Conservation (phyloP, 2,888 invertebrate genomes). For the Macrosiphum euphorbiae region DNA sequence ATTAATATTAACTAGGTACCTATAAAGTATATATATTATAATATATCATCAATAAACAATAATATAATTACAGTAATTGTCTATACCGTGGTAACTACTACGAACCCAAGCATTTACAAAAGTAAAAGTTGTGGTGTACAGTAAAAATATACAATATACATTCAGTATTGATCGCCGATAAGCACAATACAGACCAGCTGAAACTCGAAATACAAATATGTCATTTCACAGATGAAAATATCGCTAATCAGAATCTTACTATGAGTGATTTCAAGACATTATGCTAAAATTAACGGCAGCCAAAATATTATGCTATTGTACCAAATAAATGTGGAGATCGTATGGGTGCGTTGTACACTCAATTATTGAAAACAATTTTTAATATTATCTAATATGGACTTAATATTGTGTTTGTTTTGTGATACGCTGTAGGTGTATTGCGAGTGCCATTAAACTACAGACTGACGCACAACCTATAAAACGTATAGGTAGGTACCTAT, state of each 20-base stretch:
- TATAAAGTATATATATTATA: background rate
- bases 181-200: background rate
- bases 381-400: background rate
- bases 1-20: no score
- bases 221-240: background rate
- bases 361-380: no score
- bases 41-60: background rate
- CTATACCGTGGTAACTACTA: background rate
- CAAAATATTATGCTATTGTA: background rate
- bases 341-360: background rate
- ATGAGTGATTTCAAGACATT: background rate
- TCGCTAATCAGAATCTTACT: background rate
- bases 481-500: background rate
- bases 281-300: background rate
- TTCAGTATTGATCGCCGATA: background rate
- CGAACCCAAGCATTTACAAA: background rate
- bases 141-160: background rate
- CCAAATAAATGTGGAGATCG: background rate
- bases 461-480: background rate
- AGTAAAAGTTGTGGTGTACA: background rate
- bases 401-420: background rate
- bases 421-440: background rate
- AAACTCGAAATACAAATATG: background rate
- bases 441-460: background rate
- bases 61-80: background rate